Base-by-base conservation (phyloP, 2,888 invertebrate genomes). In the Endotricha flammealis region DNA sequence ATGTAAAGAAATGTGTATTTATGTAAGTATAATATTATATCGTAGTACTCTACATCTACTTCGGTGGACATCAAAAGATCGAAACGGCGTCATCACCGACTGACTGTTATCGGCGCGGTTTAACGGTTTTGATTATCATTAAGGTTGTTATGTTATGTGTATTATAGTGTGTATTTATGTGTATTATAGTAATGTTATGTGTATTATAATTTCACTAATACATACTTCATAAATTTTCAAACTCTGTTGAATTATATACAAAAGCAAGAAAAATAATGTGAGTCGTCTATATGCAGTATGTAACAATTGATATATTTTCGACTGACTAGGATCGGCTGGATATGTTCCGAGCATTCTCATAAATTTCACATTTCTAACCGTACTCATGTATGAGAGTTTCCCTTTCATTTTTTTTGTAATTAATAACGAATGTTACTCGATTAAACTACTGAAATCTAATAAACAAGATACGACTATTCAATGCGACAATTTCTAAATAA, bases 201-300 rank as follows among this genome's bases (percentile, higher is more conserved):
- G 17, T 14, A 9, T n/a, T 8, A 0, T 29, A 24, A n/a, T 28
- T 12, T 22, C 17, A 12, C 20, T 4, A 29, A 31, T 32, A 48
- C 42, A 48, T 62, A 74, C 76, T 56, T 70, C 48, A 44, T 64
- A 60, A 38, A 73, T 50, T 42, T 68, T 61, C 2, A 73, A 36
- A 2, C 60, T 56, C 44, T 74, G 69, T 39, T 73, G 72, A 9
- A 52, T 12, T 2, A 59, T 64, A 37, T 64, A 75, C 2, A 73
- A 10, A 8, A 57, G 31, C 25, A 64, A 47, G 8, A 65, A 46
- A 24, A 38, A 38, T n/a, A 70, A 48, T 24, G 59, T 47, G 7
- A 58, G 29, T 7, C 42, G 27, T 59, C 63, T 71, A 34, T 64
- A 75, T 8, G 53, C 37, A 2, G 41, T 46, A 31, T 75, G 68